phyloP scores from a whole-genome alignment of 2,888 invertebrate genomes.

The Napeogenes inachia region DNA sequence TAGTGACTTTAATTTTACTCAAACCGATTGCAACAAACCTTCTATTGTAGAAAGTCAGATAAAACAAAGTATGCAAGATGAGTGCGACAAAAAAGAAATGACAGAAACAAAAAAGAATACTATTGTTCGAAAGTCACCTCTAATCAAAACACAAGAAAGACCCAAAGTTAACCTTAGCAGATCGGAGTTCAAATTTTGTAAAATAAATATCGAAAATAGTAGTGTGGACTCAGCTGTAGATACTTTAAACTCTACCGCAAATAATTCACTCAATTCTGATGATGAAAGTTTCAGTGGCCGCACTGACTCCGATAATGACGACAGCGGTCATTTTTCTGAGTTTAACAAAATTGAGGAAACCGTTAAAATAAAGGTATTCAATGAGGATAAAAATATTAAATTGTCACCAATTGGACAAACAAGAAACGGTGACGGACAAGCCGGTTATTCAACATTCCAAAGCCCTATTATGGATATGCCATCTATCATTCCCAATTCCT shows the following conservation, averaged over 20 bases:
- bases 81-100: conserved; percentile 63
- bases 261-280: conserved; percentile 70
- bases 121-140: conserved; percentile 78
- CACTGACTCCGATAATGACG: conserved; percentile 79
- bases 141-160: conserved; percentile 81
- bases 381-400: conserved; percentile 69
- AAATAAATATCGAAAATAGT: conserved; percentile 71
- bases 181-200: conserved; percentile 74
- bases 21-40: conserved; percentile 60
- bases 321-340: conserved; percentile 73
- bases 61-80: conserved; percentile 70
- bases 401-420: conserved; percentile 64
- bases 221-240: conserved; percentile 76
- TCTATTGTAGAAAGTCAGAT: conserved; percentile 68
- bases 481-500: conserved; percentile 62
- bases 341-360: conserved; percentile 70
- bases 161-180: conserved; percentile 79
- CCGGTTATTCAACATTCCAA: conserved; percentile 71
- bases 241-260: conserved; percentile 76
- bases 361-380: conserved; percentile 72
- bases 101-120: conserved; percentile 69
- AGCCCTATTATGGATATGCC: conserved; percentile 71
- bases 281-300: conserved; percentile 73
- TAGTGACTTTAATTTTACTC: conserved; percentile 54
- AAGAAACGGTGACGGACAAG: conserved; percentile 68